phyloP scores from a whole-genome alignment of 2,888 invertebrate species.

The Hesperia comma region DNA sequence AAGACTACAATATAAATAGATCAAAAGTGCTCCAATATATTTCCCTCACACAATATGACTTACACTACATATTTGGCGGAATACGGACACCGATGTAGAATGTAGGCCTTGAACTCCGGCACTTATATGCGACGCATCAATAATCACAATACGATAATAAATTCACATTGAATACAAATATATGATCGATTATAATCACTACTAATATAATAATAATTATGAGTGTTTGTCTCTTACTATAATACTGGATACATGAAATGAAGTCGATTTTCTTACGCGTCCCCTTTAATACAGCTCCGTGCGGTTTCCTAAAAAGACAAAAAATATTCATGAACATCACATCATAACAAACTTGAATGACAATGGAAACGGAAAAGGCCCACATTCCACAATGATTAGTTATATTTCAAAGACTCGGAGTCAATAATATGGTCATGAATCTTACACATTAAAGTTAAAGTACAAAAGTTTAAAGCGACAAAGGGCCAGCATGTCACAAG shows the following conservation, averaged over 20 bases:
- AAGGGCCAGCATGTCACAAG: too few species aligned
- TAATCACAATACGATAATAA: slow-evolving; percentile 52
- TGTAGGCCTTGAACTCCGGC: slow-evolving; percentile 61
- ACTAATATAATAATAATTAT: slow-evolving; percentile 44
- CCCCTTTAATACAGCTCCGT: slow-evolving; percentile 16
- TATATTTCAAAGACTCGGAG: too few species aligned
- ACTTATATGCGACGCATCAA: slow-evolving; percentile 36
- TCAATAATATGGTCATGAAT: too few species aligned
- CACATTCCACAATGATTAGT: too few species aligned
- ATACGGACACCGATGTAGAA: slow-evolving; percentile 42
- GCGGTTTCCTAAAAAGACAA: slow-evolving; percentile 19
- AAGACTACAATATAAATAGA: background rate
- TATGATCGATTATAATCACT: slow-evolving; percentile 49
- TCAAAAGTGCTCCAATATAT: background rate
- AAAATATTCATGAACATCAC: background rate
- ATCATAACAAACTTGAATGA: too few species aligned
- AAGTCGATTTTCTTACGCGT: slow-evolving; percentile 46
- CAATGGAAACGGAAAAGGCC: too few species aligned
- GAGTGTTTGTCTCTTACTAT: slow-evolving; percentile 42
- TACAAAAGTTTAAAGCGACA: too few species aligned
- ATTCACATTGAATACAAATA: slow-evolving; percentile 58
- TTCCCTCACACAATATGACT: background rate
- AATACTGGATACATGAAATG: slow-evolving; percentile 54
- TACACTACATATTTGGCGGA: slow-evolving; percentile 27
- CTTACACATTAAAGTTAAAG: too few species aligned